Percentiles rank a stretch among this genome's conserved stretches.
These are phyloP conservation scores for Baccha elongata DNA, from an alignment of 2,888 invertebrate genomes.

Conservation along the genomic window DNA sequence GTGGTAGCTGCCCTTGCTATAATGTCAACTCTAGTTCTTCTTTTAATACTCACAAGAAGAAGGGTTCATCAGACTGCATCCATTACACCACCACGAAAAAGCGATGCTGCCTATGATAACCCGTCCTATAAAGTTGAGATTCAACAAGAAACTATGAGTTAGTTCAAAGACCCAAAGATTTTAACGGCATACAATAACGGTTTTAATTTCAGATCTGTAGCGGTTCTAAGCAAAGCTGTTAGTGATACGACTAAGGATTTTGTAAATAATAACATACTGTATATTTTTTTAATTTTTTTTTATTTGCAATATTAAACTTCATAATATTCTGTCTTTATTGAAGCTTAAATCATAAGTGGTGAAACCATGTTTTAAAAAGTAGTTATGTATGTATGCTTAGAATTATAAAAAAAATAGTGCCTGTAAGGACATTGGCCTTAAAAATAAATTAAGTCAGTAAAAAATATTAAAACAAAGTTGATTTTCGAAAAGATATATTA, in stretches of 20 bases:
- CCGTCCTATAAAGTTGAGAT: conserved; percentile 97
- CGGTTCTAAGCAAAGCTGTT: conserved; percentile 71
- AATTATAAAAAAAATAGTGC: too few relatives aligned
- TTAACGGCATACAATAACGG: background rate
- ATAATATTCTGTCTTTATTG: too few relatives aligned
- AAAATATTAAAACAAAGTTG: too few relatives aligned
- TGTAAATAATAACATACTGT: conserved; percentile 47
- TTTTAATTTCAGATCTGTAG: conserved; percentile 76
- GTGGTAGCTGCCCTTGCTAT: conserved; percentile 93
- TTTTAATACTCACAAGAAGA: conserved; percentile 90
- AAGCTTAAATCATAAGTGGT: too few relatives aligned
- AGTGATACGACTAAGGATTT: conserved; percentile 26
- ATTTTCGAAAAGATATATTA: too few relatives aligned
- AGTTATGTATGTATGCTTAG: too few relatives aligned
- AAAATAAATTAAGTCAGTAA: too few relatives aligned
- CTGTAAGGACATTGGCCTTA: too few relatives aligned
- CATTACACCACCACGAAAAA: conserved; percentile 91
- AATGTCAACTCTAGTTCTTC: conserved; percentile 89
- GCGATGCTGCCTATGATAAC: conserved; percentile 95
- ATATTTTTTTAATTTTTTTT: too few relatives aligned
- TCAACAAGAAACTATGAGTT: conserved; percentile 96
- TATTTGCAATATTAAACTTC: too few relatives aligned
- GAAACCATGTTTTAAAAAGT: too few relatives aligned
- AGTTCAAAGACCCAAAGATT: conserved; percentile 74
- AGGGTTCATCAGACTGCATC: conserved; percentile 88